A percentile compares a stretch with the other conserved stretches of the same genome.
Evolutionary conservation across 2,797 vertebrate species (phyloP).

Genomic region (Kryptopterus vitreolus): DNA sequence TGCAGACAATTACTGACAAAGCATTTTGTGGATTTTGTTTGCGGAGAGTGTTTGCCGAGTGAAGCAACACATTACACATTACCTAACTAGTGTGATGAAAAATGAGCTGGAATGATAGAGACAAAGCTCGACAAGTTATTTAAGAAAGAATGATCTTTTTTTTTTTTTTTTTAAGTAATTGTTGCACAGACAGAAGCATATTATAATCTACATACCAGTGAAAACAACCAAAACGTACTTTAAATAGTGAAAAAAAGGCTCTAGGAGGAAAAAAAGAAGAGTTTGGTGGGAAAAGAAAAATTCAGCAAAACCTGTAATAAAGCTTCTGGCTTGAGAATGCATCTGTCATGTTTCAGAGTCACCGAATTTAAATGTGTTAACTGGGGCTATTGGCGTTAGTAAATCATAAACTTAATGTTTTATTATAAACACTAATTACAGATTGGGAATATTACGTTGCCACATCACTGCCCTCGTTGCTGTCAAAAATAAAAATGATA

Average conservation of each 20-base stretch:
- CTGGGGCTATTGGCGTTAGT: neutral
- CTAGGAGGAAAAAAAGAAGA: constrained; percentile 18
- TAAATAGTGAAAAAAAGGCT: constrained; percentile 7
- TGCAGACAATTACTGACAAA: constrained; percentile 55
- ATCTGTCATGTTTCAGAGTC: constrained; percentile 22
- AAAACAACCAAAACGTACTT: constrained; percentile 18
- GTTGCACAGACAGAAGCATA: constrained; percentile 42
- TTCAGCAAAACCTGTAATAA: constrained; percentile 10
- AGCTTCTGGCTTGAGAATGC: neutral
- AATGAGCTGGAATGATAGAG: constrained; percentile 47
- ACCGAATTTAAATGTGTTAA: constrained; percentile 8
- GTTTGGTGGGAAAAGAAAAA: neutral
- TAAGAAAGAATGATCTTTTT: constrained; percentile 38
- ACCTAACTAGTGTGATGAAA: constrained; percentile 56
- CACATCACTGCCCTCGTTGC: neutral
- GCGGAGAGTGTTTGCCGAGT: constrained; percentile 43
- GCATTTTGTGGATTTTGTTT: constrained; percentile 46
- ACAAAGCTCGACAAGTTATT: constrained; percentile 50
- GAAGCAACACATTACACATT: constrained; percentile 59
- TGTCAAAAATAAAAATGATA: neutral
- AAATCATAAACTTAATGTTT: constrained; percentile 19
- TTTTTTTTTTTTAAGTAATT: constrained; percentile 37
- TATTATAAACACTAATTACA: constrained; percentile 30
- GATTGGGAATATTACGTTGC: constrained; percentile 2
- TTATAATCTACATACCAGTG: constrained; percentile 35